Percentiles rank a stretch among this genome's conserved stretches.
Conservation (phyloP, 2,888 invertebrate genomes). For the Ennomos erosarius region DNA sequence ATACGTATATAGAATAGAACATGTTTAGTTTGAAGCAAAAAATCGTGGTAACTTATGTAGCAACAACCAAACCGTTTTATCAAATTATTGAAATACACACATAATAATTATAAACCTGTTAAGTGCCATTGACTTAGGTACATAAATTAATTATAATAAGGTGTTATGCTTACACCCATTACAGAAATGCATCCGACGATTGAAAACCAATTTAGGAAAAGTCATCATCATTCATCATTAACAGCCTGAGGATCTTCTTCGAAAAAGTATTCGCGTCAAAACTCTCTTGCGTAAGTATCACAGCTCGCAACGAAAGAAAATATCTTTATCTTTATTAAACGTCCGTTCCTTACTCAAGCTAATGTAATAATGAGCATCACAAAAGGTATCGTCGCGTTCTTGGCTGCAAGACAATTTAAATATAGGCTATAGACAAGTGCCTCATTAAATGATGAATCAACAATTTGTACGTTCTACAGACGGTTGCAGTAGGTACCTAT, state of each 20-base stretch:
- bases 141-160: too few relatives aligned
- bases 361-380: conserved; percentile 64
- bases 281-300: conserved; percentile 1
- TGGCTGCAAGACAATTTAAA: conserved; percentile 56
- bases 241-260: too few relatives aligned
- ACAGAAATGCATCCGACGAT: background rate
- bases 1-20: too few relatives aligned
- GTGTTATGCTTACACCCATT: too few relatives aligned
- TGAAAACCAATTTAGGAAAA: conserved; percentile 1
- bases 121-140: too few relatives aligned
- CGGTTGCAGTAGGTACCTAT: conserved; percentile 52
- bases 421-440: conserved; percentile 33
- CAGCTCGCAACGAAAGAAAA: conserved; percentile 44
- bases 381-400: conserved; percentile 61
- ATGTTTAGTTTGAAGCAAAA: too few relatives aligned
- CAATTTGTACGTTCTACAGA: conserved; percentile 60
- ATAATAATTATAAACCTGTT: too few relatives aligned
- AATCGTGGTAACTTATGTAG: too few relatives aligned
- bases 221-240: too few relatives aligned
- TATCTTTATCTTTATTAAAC: conserved; percentile 37
- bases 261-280: conserved; percentile 4
- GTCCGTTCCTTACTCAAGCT: conserved; percentile 57
- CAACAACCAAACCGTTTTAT: too few relatives aligned
- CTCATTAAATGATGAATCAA: conserved; percentile 63
- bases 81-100: too few relatives aligned